Conservation (phyloP, 2,113 vertebrate species). For the Rhipidura dahli region DNA sequence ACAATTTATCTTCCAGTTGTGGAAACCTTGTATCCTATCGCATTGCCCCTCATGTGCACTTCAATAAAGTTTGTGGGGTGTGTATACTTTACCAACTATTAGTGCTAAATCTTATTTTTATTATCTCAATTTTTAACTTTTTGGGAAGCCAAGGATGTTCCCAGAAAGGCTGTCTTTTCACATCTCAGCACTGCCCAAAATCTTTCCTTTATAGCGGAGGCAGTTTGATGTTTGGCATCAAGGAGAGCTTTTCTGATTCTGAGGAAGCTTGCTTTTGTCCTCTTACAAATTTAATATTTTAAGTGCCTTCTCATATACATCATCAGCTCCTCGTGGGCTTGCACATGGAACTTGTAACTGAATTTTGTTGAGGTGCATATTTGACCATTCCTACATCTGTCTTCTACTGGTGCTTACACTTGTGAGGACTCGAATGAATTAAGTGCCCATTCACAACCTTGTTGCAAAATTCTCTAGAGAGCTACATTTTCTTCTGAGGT, state of each 20-base stretch:
- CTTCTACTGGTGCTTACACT: background rate
- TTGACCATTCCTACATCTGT: background rate
- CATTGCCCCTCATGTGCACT: background rate
- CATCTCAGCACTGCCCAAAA: background rate
- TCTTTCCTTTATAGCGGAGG: accelerated
- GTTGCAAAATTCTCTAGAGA: background rate
- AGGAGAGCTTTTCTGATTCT: background rate
- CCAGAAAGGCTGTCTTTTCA: background rate
- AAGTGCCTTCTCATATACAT: background rate
- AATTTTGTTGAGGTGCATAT: background rate
- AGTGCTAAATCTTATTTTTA: background rate
- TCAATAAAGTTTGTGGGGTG: background rate
- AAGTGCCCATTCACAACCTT: background rate
- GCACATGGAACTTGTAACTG: background rate
- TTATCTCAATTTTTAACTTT: background rate
- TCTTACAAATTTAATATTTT: background rate
- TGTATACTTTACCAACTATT: background rate
- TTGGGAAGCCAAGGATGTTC: background rate
- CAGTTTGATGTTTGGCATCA: background rate
- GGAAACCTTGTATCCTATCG: background rate
- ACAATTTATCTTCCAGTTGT: background rate
- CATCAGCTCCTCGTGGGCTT: background rate
- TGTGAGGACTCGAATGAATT: background rate
- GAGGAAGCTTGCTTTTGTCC: background rate
- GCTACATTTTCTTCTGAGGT: background rate